These are phyloP conservation scores for Fundulus diaphanus DNA, from an alignment of 2,797 vertebrate genomes.

Conservation along the genomic window DNA sequence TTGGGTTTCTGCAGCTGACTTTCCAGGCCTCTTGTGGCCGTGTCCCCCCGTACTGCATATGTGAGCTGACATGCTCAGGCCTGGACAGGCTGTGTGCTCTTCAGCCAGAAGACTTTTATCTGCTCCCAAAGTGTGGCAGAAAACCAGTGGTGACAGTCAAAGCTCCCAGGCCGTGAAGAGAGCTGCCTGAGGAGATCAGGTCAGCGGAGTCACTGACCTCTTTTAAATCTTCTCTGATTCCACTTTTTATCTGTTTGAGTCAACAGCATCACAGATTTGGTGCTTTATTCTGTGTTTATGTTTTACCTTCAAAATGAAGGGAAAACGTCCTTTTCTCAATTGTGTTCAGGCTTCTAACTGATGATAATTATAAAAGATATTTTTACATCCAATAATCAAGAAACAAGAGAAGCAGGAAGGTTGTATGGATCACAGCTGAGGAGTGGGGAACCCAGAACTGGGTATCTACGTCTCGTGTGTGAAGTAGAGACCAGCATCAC, in stretches of 20 bases:
- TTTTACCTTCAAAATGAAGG: too few species aligned
- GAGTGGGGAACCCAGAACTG: too few species aligned
- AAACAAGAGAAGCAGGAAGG: too few species aligned
- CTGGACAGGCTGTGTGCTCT: not conserved
- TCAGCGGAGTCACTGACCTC: conserved; percentile 6
- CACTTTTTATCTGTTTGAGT: not conserved
- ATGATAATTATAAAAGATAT: too few species aligned
- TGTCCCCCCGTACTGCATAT: not conserved
- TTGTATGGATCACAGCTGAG: too few species aligned
- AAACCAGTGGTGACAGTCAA: conserved; percentile 7
- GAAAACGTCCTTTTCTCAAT: too few species aligned
- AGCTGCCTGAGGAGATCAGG: not conserved
- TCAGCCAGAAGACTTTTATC: not conserved
- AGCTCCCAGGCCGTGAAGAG: not conserved
- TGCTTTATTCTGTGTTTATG: too few species aligned
- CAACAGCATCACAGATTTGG: not conserved
- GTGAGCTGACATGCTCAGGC: not conserved
- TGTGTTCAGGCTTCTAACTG: too few species aligned
- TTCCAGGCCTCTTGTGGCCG: not conserved
- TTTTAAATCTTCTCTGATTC: not conserved
- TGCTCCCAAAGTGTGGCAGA: not conserved
- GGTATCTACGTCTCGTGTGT: too few species aligned
- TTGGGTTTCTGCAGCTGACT: not conserved
- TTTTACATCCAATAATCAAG: too few species aligned
- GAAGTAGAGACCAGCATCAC: too few species aligned